Percentiles rank a stretch among this genome's conserved stretches.
phyloP scores from a whole-genome alignment of 2,113 vertebrate genomes.

The Otolemur garnettii region DNA sequence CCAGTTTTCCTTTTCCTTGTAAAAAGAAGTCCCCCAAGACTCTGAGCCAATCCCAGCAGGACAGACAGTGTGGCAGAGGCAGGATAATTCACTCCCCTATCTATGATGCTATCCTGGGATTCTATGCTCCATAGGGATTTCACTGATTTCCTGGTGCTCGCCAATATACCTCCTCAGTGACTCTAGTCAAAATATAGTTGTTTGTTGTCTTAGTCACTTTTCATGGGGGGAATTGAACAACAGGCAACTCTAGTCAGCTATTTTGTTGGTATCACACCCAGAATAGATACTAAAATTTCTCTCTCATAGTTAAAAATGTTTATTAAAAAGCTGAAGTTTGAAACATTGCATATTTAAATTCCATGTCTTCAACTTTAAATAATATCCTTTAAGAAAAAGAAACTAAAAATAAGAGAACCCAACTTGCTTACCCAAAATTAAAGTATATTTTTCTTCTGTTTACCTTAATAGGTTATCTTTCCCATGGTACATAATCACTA shows the following conservation, averaged over 20 bases:
- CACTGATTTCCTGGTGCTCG: background rate
- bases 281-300: conserved; percentile 13
- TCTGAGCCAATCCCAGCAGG: too few species aligned
- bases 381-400: background rate
- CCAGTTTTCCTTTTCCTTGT: too few species aligned
- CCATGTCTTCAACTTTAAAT: background rate
- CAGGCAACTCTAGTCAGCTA: background rate
- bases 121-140: too few species aligned
- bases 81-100: too few species aligned
- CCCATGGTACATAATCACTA: background rate
- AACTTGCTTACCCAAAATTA: background rate
- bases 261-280: background rate
- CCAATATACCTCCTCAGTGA: background rate
- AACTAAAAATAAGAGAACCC: background rate
- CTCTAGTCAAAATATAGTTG: background rate
- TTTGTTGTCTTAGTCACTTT: background rate
- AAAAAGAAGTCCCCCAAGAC: too few species aligned
- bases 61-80: too few species aligned
- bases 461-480: conserved; percentile 26
- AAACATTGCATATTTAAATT: background rate
- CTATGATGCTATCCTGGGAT: too few species aligned
- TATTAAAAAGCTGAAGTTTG: background rate
- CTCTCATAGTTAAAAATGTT: background rate
- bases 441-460: background rate
- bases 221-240: background rate